These are phyloP conservation scores for Hypolimnas misippus DNA, from an alignment of 2,888 invertebrate genomes.

Conservation along the genomic window DNA sequence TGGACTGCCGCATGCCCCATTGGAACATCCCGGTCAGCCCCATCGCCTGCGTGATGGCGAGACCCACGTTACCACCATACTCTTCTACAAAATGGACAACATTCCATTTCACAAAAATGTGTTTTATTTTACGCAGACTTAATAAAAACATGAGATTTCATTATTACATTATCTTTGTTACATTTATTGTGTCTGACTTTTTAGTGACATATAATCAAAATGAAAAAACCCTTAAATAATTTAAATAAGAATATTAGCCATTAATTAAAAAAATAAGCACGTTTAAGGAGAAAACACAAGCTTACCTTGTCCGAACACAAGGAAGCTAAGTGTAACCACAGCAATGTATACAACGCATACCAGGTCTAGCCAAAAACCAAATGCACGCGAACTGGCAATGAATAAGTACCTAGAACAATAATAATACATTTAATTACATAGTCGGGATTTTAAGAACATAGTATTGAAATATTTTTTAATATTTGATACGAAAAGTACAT, in stretches of 20 bases:
- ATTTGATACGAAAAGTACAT: no score
- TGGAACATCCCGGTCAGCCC: constrained; percentile 91
- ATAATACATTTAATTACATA: background rate
- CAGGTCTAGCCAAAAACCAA: constrained; percentile 96
- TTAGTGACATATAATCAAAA: no score
- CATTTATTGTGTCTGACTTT: no score
- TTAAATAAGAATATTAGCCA: no score
- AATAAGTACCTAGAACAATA: constrained; percentile 87
- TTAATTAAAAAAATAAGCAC: background rate
- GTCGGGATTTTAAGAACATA: background rate
- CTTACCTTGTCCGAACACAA: constrained; percentile 87
- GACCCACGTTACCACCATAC: constrained; percentile 89
- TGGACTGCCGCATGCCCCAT: constrained; percentile 97
- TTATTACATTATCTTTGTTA: no score
- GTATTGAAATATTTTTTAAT: no score
- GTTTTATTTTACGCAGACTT: background rate
- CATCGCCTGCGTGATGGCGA: constrained; percentile 92
- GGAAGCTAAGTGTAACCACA: constrained; percentile 93
- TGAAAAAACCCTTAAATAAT: no score
- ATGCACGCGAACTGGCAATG: constrained; percentile 94
- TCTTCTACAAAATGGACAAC: constrained; percentile 61
- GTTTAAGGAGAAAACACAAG: no score
- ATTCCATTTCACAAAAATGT: no score
- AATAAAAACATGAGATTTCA: no score
- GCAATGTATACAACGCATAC: constrained; percentile 94